Base-by-base conservation (phyloP, 1,140 invertebrate genomes). In the Pollicipes pollicipes region DNA sequence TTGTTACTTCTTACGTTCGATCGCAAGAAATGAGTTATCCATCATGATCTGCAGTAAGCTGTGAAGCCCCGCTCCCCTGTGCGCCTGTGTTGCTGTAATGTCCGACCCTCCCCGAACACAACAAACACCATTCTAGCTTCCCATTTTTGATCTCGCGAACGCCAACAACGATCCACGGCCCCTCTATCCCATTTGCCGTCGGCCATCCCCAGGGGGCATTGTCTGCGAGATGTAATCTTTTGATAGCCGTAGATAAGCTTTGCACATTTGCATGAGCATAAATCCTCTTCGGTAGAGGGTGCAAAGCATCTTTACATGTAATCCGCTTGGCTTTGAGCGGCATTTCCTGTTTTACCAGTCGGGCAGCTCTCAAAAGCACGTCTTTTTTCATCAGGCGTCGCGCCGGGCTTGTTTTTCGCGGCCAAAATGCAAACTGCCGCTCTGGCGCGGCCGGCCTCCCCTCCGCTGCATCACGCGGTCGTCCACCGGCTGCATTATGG, bases 81-180 rank as follows among this genome's bases (percentile, higher is more conserved):
- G n/a, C n/a, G n/a, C n/a, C n/a, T n/a, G n/a, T n/a, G n/a, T n/a
- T n/a, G n/a, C n/a, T n/a, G n/a, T n/a, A n/a, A n/a, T n/a, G n/a
- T n/a, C n/a, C n/a, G n/a, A n/a, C n/a, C n/a, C n/a, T n/a, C n/a
- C n/a, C n/a, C n/a, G n/a, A n/a, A n/a, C n/a, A n/a, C n/a, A n/a
- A n/a, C n/a, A n/a, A 45, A 66, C n/a, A 30, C n/a, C 26, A 30
- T 29, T 1, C 27, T 68, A 72, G 35, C 70, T 26, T 30, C 71
- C 30, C 29, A 28, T 30, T 68, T 67, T 64, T 24, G 26, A 30
- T n/a, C n/a, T n/a, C n/a, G n/a, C n/a, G n/a, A n/a, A n/a, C n/a
- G n/a, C n/a, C n/a, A n/a, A n/a, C n/a, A n/a, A n/a, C n/a, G 66
- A 8, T 32, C 45, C 26, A 45, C 31, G 35, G 66, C 16, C 37